Evolutionary conservation across 1,140 invertebrate species (phyloP).

Genomic region (Liolophura sinensis): DNA sequence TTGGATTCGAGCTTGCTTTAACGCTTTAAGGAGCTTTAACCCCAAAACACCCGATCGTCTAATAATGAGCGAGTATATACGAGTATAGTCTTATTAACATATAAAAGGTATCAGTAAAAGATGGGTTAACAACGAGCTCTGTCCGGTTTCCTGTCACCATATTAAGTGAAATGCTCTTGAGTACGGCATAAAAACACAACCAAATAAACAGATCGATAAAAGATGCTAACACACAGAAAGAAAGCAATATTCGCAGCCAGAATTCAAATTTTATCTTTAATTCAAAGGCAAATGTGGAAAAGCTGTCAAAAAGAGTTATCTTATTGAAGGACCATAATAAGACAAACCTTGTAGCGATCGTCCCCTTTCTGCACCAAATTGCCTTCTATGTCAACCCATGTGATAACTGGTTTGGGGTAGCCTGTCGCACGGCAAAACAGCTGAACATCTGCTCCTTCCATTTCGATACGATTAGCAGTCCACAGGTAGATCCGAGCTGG

Average conservation of each 20-base stretch:
- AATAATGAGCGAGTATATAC: too few species aligned
- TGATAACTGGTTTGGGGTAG: constrained; percentile 66
- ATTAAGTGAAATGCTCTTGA: not conserved
- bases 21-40: too few species aligned
- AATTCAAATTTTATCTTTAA: not conserved
- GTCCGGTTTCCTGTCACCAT: too few species aligned
- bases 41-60: too few species aligned
- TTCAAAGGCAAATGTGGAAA: not conserved
- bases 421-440: constrained; percentile 74
- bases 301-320: constrained; percentile 1
- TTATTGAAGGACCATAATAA: not conserved
- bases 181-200: too few species aligned
- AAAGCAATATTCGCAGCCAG: not conserved
- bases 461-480: constrained; percentile 60
- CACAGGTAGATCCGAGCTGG: constrained; percentile 60
- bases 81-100: too few species aligned
- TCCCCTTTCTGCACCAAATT: constrained; percentile 21
- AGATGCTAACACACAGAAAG: not conserved
- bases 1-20: too few species aligned
- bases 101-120: too few species aligned
- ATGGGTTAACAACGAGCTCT: too few species aligned
- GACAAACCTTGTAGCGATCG: constrained; percentile 18
- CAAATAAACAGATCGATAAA: not conserved
- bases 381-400: constrained; percentile 63
- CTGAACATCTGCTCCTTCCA: constrained; percentile 67